A percentile compares a stretch with the other conserved stretches of the same genome.
Conservation (phyloP, 92 coral and sea anemone genomes). For the Bergia sp. region DNA sequence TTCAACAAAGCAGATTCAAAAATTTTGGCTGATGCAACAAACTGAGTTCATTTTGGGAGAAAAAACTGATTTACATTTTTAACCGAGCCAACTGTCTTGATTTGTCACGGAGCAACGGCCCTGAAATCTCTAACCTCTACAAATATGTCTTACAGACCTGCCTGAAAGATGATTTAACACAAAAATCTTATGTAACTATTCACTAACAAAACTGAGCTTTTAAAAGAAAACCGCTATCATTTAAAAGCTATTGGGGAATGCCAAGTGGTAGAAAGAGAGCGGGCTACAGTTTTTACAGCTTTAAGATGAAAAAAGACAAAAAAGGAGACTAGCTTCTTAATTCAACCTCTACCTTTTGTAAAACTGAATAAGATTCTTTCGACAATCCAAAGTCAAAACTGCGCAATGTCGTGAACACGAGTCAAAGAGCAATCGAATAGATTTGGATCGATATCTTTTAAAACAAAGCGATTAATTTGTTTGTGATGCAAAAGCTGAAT, state of each 20-base stretch:
- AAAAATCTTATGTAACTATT: not conserved
- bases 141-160: not conserved
- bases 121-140: not conserved
- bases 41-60: not conserved
- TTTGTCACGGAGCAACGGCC: not conserved
- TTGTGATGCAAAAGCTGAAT: not conserved
- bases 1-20: too few species aligned
- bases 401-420: not conserved
- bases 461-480: conserved; percentile 29
- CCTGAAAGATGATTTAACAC: not conserved
- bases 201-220: not conserved
- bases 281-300: not conserved
- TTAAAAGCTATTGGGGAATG: not conserved
- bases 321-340: not conserved
- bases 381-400: not conserved
- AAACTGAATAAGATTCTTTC: not conserved
- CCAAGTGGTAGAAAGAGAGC: not conserved
- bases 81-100: not conserved
- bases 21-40: not conserved
- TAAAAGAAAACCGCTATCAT: not conserved
- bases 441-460: not conserved
- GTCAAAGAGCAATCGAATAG: not conserved
- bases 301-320: not conserved
- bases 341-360: not conserved
- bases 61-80: not conserved